A percentile compares a stretch with the other conserved stretches of the same genome.
Evolutionary conservation across 2,113 vertebrate species (phyloP).

Genomic region (Pedetes capensis): DNA sequence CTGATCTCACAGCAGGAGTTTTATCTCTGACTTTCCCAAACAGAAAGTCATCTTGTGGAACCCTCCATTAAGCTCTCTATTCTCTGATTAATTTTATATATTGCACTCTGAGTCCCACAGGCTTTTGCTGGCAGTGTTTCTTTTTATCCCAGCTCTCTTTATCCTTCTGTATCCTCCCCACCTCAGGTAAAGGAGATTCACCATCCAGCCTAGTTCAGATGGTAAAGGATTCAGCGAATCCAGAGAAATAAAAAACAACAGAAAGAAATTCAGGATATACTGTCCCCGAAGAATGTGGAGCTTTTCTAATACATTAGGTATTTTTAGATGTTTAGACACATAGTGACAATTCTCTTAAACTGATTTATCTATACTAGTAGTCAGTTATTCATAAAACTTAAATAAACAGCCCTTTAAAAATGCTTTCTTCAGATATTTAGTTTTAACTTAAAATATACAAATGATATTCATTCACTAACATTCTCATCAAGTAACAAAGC

Average conservation of each 20-base stretch:
- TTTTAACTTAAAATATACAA: constrained; percentile 21
- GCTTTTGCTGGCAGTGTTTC: too few relatives aligned
- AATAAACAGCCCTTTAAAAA: background rate
- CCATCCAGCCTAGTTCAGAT: background rate
- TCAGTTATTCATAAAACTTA: background rate
- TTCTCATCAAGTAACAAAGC: background rate
- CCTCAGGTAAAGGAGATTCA: background rate
- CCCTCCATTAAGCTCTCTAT: background rate
- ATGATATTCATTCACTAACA: background rate
- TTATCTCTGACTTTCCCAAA: background rate
- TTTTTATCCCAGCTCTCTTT: background rate
- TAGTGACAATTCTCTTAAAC: background rate
- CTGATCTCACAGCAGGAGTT: background rate
- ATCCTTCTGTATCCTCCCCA: background rate
- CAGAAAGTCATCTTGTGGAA: background rate
- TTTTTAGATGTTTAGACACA: constrained; percentile 1
- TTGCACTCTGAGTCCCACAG: background rate
- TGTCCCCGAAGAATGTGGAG: background rate
- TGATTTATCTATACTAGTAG: background rate
- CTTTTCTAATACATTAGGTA: background rate
- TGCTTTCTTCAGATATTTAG: background rate
- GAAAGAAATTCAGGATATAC: background rate
- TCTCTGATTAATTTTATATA: background rate
- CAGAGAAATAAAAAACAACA: background rate
- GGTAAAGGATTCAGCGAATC: background rate